phyloP scores from a whole-genome alignment of 2,113 vertebrate species.

The Apeltes quadracus region DNA sequence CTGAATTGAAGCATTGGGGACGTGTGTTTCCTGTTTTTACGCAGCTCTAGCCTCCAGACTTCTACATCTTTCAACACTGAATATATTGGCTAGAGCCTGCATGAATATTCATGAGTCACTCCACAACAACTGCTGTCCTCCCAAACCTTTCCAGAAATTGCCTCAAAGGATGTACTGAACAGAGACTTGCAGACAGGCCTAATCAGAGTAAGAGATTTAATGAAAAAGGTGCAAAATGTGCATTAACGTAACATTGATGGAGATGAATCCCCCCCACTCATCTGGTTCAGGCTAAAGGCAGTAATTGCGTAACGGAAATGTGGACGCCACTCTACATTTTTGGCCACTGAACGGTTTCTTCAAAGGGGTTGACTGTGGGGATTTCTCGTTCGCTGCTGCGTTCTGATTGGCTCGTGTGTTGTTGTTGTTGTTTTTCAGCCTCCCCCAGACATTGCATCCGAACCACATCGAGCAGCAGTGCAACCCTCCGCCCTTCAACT shows the following conservation, averaged over 20 bases:
- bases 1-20: slow-evolving; percentile 2
- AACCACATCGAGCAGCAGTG: slow-evolving; percentile 68
- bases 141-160: slow-evolving; percentile 49
- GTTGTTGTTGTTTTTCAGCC: slow-evolving; percentile 61
- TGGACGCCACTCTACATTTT: background rate
- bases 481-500: slow-evolving; percentile 75
- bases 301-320: background rate
- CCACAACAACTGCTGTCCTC: slow-evolving; percentile 45
- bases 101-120: slow-evolving; percentile 60
- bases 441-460: slow-evolving; percentile 71
- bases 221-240: slow-evolving; percentile 13
- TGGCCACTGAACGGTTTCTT: background rate
- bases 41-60: slow-evolving; percentile 54
- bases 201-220: slow-evolving; percentile 15
- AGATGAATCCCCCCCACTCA: background rate
- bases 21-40: slow-evolving; percentile 45
- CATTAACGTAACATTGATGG: background rate
- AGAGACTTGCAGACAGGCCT: background rate
- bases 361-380: background rate
- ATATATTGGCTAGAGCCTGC: slow-evolving; percentile 34
- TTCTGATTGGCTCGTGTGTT: slow-evolving; percentile 4
- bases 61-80: slow-evolving; percentile 41
- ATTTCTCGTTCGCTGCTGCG: slow-evolving; percentile 2
- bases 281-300: background rate
- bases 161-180: slow-evolving; percentile 29